Conservation (phyloP, 2,797 vertebrate genomes). For the Melanotaenia maccullochi region DNA sequence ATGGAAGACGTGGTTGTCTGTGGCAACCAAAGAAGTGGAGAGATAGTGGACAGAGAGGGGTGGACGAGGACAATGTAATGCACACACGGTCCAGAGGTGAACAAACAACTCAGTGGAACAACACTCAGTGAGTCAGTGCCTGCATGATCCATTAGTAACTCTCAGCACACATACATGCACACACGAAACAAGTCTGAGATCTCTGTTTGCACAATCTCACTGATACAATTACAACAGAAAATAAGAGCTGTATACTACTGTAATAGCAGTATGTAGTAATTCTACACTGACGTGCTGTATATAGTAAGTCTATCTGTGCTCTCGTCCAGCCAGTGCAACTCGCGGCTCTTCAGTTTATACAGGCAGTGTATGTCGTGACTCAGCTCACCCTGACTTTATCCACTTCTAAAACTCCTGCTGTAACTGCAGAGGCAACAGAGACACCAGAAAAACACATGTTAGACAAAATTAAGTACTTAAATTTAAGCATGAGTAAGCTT, state of each 20-base stretch:
- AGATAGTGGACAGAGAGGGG: conserved; percentile 61
- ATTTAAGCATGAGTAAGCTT: not conserved
- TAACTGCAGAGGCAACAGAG: conserved; percentile 15
- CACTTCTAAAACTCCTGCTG: conserved; percentile 24
- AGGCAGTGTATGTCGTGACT: conserved; percentile 3
- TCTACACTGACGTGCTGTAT: conserved; percentile 4
- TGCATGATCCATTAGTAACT: conserved; percentile 79
- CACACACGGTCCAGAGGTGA: conserved; percentile 57
- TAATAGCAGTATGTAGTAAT: conserved; percentile 1
- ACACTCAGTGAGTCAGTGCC: conserved; percentile 75
- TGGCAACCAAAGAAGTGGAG: conserved; percentile 67
- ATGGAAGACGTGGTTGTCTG: conserved; percentile 74
- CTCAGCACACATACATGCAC: conserved; percentile 51
- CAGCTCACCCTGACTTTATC: conserved; percentile 13
- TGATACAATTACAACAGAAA: conserved; percentile 29
- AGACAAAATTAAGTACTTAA: not conserved
- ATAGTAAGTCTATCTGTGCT: conserved; percentile 18
- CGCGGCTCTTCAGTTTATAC: conserved; percentile 17
- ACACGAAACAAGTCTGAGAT: conserved; percentile 36
- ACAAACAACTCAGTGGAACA: conserved; percentile 82
- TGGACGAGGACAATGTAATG: conserved; percentile 34
- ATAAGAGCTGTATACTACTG: conserved; percentile 16
- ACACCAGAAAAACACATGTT: not conserved
- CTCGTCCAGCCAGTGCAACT: conserved; percentile 16
- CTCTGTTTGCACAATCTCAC: conserved; percentile 40